phyloP scores from a whole-genome alignment of 2,797 vertebrate genomes.

The Myotis vivesi region DNA sequence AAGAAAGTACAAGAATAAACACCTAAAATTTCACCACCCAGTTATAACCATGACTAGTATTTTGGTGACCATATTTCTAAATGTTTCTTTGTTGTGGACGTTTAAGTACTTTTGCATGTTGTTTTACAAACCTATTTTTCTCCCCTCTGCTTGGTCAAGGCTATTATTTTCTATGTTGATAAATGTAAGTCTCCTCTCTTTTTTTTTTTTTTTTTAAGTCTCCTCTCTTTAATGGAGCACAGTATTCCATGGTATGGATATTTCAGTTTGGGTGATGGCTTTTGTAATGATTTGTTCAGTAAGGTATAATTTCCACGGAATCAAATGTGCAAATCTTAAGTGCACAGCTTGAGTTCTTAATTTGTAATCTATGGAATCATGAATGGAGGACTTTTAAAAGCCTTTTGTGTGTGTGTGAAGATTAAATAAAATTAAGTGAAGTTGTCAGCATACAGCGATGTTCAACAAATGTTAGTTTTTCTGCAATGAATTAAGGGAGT shows the following conservation, averaged over 20 bases:
- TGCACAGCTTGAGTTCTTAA: not conserved
- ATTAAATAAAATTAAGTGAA: not conserved
- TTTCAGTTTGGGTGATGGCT: not conserved
- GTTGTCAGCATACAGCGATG: not conserved
- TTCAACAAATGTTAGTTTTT: not conserved
- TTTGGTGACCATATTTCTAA: not conserved
- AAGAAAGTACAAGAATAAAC: not conserved
- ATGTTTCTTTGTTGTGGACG: not conserved
- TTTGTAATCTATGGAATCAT: not conserved
- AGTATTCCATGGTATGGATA: not conserved
- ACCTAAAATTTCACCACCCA: not conserved
- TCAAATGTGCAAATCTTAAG: not conserved
- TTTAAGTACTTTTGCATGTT: not conserved
- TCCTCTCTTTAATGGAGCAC: not conserved
- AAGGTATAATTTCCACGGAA: not conserved
- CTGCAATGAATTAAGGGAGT: not conserved
- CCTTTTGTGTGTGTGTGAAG: too few relatives aligned
- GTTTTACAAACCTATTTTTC: not conserved
- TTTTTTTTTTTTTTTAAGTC: too few relatives aligned
- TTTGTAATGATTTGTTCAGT: not conserved
- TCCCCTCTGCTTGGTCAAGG: not conserved
- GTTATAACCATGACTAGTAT: not conserved
- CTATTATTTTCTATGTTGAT: not conserved
- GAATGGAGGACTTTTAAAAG: not conserved
- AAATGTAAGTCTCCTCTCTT: too few relatives aligned